phyloP scores from a whole-genome alignment of 2,888 invertebrate genomes.

The Clostera curtula region DNA sequence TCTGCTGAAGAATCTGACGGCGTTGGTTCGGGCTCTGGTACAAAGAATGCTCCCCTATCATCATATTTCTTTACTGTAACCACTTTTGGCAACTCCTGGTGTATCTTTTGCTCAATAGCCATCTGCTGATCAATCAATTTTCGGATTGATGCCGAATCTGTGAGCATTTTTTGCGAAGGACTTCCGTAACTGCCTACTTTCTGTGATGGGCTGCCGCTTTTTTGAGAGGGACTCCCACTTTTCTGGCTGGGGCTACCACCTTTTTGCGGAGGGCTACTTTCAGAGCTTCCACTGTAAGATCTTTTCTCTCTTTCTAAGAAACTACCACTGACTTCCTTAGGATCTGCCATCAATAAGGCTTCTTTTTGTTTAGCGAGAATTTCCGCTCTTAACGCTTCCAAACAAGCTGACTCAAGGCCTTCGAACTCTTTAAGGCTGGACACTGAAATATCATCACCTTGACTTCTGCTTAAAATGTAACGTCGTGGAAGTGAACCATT shows the following conservation, averaged over 20 bases:
- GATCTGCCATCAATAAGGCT: conserved; percentile 79
- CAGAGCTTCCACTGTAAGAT: conserved; percentile 74
- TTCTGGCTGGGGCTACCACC: conserved; percentile 62
- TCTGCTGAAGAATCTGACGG: conserved; percentile 27
- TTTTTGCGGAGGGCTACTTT: conserved; percentile 75
- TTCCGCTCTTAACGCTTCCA: conserved; percentile 89
- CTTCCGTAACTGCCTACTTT: conserved; percentile 62
- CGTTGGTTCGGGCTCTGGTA: conserved; percentile 51
- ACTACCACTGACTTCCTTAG: conserved; percentile 61
- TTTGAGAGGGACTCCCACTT: conserved; percentile 65
- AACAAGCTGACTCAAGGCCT: conserved; percentile 90
- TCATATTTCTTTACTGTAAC: conserved; percentile 66
- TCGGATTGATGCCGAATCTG: conserved; percentile 63
- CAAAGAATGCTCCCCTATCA: conserved; percentile 65
- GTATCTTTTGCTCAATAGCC: conserved; percentile 58
- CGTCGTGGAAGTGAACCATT: conserved; percentile 87
- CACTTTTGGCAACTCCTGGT: conserved; percentile 53
- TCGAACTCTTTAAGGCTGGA: conserved; percentile 95
- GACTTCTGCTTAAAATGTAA: conserved; percentile 81
- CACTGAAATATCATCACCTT: conserved; percentile 89
- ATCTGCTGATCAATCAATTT: conserved; percentile 68
- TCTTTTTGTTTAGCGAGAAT: conserved; percentile 90
- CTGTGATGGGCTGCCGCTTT: conserved; percentile 65
- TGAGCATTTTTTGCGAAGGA: conserved; percentile 61
- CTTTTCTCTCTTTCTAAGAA: conserved; percentile 69